These are phyloP conservation scores for Charanyca ferruginea DNA, from an alignment of 2,888 invertebrate species.

Conservation along the genomic window DNA sequence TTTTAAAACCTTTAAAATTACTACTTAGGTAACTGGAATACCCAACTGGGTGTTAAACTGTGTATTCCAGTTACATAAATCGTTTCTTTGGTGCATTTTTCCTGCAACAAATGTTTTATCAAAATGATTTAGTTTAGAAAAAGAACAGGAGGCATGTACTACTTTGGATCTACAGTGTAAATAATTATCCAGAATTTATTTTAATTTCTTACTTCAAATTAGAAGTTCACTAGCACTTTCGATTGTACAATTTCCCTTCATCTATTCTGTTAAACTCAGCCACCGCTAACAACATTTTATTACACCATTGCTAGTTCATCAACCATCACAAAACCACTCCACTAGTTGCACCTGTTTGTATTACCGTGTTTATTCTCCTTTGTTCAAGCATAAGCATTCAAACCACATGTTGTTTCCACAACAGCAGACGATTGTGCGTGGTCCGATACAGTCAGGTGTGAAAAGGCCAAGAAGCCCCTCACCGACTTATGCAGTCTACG, in stretches of 20 bases:
- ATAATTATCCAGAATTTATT: background rate
- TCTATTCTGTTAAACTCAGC: background rate
- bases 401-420: slow-evolving; percentile 79
- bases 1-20: background rate
- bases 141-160: background rate
- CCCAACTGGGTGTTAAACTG: too few relatives aligned
- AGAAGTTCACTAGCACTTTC: background rate
- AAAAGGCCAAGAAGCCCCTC: slow-evolving; percentile 92
- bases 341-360: slow-evolving; percentile 61
- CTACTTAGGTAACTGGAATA: too few relatives aligned
- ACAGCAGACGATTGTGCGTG: slow-evolving; percentile 84
- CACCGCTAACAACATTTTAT: slow-evolving; percentile 18
- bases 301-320: slow-evolving; percentile 20
- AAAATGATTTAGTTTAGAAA: too few relatives aligned
- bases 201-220: background rate
- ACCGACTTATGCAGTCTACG: slow-evolving; percentile 88
- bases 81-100: background rate
- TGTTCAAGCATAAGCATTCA: slow-evolving; percentile 74
- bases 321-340: slow-evolving; percentile 25
- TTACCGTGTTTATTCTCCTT: slow-evolving; percentile 65
- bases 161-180: background rate
- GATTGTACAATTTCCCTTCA: background rate
- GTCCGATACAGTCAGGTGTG: slow-evolving; percentile 84
- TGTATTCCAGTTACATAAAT: background rate
- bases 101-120: background rate